Conservation (phyloP, 1,140 invertebrate species). For the Leptonema lineaticorne region DNA sequence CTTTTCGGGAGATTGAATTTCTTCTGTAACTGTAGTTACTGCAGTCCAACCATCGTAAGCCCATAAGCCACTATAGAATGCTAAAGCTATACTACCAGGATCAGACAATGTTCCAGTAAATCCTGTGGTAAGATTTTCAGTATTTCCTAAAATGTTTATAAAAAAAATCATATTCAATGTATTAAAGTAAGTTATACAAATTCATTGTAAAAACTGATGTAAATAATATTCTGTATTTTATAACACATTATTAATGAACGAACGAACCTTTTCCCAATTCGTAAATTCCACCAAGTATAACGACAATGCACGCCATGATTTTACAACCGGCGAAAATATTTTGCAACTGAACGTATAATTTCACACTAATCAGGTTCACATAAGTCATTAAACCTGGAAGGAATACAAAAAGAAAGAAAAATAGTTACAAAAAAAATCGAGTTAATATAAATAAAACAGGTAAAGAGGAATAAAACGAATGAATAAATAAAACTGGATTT, state of each 20-base stretch:
- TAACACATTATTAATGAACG: conserved; percentile 22
- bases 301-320: conserved; percentile 77
- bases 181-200: neutral
- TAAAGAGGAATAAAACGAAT: neutral
- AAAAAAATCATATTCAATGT: too few species aligned
- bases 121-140: conserved; percentile 68
- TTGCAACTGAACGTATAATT: conserved; percentile 83
- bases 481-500: neutral
- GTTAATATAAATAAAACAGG: too few species aligned
- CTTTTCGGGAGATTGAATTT: conserved; percentile 84
- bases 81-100: conserved; percentile 77
- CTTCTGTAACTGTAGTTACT: conserved; percentile 88
- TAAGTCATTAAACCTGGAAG: conserved; percentile 81
- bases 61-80: conserved; percentile 92
- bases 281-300: conserved; percentile 80
- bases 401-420: conserved; percentile 36
- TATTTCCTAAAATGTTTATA: conserved; percentile 59
- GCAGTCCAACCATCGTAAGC: conserved; percentile 95
- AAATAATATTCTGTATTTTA: conserved; percentile 1
- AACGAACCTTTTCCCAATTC: conserved; percentile 67
- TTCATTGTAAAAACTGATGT: neutral
- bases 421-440: too few species aligned
- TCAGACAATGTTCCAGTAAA: conserved; percentile 75
- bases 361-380: conserved; percentile 86
- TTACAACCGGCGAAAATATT: conserved; percentile 88